Base-by-base conservation (phyloP, 2,888 invertebrate species). In the Serrognathus titanus region DNA sequence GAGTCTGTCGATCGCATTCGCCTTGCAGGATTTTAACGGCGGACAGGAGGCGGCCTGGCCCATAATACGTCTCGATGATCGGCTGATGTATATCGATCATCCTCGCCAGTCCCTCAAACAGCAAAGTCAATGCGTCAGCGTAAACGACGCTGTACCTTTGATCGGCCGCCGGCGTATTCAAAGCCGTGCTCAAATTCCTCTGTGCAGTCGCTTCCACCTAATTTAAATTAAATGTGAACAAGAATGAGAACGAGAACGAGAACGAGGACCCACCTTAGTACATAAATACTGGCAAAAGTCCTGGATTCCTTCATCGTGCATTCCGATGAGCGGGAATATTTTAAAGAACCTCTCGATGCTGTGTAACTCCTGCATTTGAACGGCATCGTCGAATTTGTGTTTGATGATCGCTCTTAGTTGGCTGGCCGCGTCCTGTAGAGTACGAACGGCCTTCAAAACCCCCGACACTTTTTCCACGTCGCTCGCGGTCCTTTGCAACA, bases 261-360 rank as follows among this genome's bases (percentile, higher is more conserved):
- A 31, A n/a, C 3, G 9, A 35, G 11, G 3, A 60, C 63, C 63
- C 65, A 88, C 89, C 83, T 93, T 94, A 8, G 85, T 82, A 62
- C 93, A 90, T 8, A 97, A 82, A 75, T 95, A 97, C 46, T 84
- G 85, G 35, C 94, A 92, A 71, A 97, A 94, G 67, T 93, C 87
- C 57, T 85, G 85, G 10, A 99, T 84, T 0, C 98, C 98, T 67
- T 93, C 92, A 40, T 90, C 86, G 59, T 97, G 92, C 78, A 93
- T 89, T 12, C 94, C 94, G 7, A 99, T 81, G 58, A 97, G 81
- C 0, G 99, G 98, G 78, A 97, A 99, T 70, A 99, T 88, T 78
- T 97, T 97, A 76, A 98, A 98, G 74, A 97, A 93, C 53, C 97
- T 81, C 74, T 97, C 96, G 12, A 97, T 92, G 0, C 92, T 90